Conservation (phyloP, 1,140 invertebrate species). For the Temnothorax nylanderi region DNA sequence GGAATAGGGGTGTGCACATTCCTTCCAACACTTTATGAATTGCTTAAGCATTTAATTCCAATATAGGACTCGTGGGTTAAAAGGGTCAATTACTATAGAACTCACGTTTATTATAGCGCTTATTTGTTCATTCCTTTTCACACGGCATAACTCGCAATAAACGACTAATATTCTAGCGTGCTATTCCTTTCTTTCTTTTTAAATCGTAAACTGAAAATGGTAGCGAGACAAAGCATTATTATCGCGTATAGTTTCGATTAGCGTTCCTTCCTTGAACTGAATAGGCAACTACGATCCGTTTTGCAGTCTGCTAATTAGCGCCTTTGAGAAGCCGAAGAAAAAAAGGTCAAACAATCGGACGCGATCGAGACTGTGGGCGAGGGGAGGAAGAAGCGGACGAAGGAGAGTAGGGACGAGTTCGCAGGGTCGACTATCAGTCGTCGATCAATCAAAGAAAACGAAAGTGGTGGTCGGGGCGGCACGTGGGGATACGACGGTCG, state of each 20-base stretch:
- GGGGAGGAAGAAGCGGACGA: neutral
- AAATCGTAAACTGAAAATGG: neutral
- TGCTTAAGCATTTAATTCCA: neutral
- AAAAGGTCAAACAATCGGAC: conserved; percentile 10
- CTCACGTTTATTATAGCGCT: conserved; percentile 5
- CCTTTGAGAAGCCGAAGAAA: conserved; percentile 34
- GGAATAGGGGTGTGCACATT: neutral
- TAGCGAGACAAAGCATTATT: neutral
- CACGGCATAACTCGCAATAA: neutral
- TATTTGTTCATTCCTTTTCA: neutral
- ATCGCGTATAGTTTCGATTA: neutral
- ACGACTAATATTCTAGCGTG: neutral
- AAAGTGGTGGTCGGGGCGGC: conserved; percentile 48
- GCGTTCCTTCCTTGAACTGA: neutral
- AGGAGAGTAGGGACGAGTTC: neutral
- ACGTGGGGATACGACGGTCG: conserved; percentile 45
- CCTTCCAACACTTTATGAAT: neutral
- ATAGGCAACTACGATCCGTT: neutral
- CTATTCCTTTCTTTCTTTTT: neutral
- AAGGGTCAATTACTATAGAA: conserved; percentile 17
- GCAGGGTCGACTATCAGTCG: conserved; percentile 39
- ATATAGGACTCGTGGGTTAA: conserved; percentile 5
- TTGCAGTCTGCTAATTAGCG: conserved; percentile 24
- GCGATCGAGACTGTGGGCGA: neutral
- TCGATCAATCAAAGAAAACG: conserved; percentile 60